A percentile compares a stretch with the other conserved stretches of the same genome.
Conservation (phyloP, 2,113 vertebrate genomes). For the Rallus limicola region DNA sequence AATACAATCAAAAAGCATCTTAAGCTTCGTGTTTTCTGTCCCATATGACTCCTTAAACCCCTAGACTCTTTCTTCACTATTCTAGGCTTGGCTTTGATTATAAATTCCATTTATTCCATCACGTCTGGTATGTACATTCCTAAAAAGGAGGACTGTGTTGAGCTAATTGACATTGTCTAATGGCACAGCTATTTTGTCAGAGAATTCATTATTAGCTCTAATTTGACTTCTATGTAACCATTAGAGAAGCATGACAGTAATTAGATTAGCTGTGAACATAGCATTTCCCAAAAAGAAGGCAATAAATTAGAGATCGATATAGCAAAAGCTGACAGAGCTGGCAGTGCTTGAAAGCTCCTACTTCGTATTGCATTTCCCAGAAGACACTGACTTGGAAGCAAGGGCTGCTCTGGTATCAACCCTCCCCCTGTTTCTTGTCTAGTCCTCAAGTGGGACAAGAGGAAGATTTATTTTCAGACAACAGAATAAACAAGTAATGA, state of each 20-base stretch:
- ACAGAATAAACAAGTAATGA: neutral
- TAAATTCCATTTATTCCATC: slow-evolving; percentile 29
- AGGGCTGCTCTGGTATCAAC: neutral
- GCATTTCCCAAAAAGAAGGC: neutral
- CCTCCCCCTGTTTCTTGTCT: neutral
- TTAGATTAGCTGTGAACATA: neutral
- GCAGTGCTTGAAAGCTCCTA: slow-evolving; percentile 11
- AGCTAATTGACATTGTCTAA: slow-evolving; percentile 26
- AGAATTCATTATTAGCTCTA: neutral
- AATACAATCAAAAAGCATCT: neutral
- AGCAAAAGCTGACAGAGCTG: slow-evolving; percentile 12
- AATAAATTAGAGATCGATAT: neutral
- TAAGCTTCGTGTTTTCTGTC: neutral
- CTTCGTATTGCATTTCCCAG: slow-evolving; percentile 14
- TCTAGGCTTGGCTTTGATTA: slow-evolving; percentile 11
- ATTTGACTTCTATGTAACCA: neutral
- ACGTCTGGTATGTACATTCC: slow-evolving; percentile 32
- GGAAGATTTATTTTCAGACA: slow-evolving; percentile 7
- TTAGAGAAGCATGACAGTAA: neutral
- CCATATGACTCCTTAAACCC: neutral
- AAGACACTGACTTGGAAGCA: neutral
- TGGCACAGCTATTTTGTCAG: neutral
- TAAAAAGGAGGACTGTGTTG: slow-evolving; percentile 25
- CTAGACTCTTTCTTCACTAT: neutral
- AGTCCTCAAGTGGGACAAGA: slow-evolving; percentile 11